phyloP scores from a whole-genome alignment of 2,797 vertebrate genomes.

The Danio choprae region DNA sequence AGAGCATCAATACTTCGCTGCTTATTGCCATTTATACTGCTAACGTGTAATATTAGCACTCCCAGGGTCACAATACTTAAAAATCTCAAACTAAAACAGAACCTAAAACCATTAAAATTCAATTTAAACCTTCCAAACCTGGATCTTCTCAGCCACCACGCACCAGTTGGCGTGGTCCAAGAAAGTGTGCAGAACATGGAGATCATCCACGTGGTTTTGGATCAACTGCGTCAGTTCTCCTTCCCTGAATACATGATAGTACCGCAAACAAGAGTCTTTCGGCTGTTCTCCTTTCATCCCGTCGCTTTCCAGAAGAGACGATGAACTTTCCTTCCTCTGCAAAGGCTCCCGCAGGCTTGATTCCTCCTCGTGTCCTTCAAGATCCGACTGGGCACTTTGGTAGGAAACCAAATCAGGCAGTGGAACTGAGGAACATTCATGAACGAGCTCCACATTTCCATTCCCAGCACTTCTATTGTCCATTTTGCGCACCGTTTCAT shows the following conservation, averaged over 20 bases:
- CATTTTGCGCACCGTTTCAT: slow-evolving; percentile 50
- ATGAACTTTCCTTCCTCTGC: slow-evolving; percentile 63
- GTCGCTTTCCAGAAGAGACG: slow-evolving; percentile 61
- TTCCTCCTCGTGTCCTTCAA: slow-evolving; percentile 49
- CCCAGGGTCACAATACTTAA: slow-evolving; percentile 15
- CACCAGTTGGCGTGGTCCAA: slow-evolving; percentile 81
- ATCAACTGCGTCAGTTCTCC: slow-evolving; percentile 76
- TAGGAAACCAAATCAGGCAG: slow-evolving; percentile 82
- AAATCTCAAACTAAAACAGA: slow-evolving; percentile 29
- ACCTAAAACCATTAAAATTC: slow-evolving; percentile 46
- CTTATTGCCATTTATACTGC: slow-evolving; percentile 40
- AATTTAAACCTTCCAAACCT: slow-evolving; percentile 71
- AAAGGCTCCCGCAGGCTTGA: slow-evolving; percentile 9
- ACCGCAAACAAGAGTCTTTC: slow-evolving; percentile 73
- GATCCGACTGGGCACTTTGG: slow-evolving; percentile 68
- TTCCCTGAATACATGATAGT: slow-evolving; percentile 81
- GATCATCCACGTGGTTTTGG: slow-evolving; percentile 72
- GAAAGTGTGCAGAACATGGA: slow-evolving; percentile 75
- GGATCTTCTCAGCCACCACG: slow-evolving; percentile 77
- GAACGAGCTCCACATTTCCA: slow-evolving; percentile 65
- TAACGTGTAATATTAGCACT: background rate
- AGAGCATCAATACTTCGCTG: slow-evolving; percentile 24
- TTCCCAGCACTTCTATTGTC: slow-evolving; percentile 37
- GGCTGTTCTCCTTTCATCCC: slow-evolving; percentile 48
- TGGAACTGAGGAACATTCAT: slow-evolving; percentile 71